phyloP scores from a whole-genome alignment of 2,888 invertebrate genomes.

The Opisthograptis luteolata region DNA sequence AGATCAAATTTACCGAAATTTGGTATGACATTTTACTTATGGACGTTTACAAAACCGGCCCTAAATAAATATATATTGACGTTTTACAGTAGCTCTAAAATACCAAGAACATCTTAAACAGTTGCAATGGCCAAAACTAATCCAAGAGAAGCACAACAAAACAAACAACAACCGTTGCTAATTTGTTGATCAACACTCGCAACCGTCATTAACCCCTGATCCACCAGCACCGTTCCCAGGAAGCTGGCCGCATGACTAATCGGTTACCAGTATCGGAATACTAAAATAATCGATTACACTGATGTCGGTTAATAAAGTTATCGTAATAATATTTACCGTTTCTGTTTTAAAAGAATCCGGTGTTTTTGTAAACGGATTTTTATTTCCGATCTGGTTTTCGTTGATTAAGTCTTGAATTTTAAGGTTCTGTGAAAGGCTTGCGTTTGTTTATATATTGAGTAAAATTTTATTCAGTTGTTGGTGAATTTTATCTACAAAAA shows the following conservation, averaged over 20 bases:
- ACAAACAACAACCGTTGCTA: slow-evolving; percentile 11
- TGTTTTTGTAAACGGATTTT: slow-evolving; percentile 20
- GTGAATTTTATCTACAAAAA: no score
- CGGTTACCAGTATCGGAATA: slow-evolving; percentile 8
- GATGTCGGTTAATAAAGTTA: slow-evolving; percentile 5
- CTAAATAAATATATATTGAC: no score
- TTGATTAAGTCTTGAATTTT: no score
- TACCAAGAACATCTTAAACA: not conserved
- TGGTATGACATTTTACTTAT: no score
- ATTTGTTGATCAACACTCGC: slow-evolving; percentile 6
- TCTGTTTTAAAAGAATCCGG: slow-evolving; percentile 1
- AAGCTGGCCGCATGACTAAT: slow-evolving; percentile 6
- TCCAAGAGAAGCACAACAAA: slow-evolving; percentile 7
- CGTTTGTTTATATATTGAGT: no score
- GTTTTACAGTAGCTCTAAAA: no score
- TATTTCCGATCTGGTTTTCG: slow-evolving; percentile 18
- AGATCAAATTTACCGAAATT: no score
- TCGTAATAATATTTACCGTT: slow-evolving; percentile 14
- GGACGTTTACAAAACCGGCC: no score
- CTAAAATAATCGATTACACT: slow-evolving; percentile 4
- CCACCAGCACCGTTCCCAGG: slow-evolving; percentile 11
- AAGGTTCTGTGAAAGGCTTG: no score
- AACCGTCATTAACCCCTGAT: slow-evolving; percentile 13
- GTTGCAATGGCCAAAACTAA: not conserved
- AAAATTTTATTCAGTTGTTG: no score